These are phyloP conservation scores for Phalera bucephala DNA, from an alignment of 2,888 invertebrate genomes.

Conservation along the genomic window DNA sequence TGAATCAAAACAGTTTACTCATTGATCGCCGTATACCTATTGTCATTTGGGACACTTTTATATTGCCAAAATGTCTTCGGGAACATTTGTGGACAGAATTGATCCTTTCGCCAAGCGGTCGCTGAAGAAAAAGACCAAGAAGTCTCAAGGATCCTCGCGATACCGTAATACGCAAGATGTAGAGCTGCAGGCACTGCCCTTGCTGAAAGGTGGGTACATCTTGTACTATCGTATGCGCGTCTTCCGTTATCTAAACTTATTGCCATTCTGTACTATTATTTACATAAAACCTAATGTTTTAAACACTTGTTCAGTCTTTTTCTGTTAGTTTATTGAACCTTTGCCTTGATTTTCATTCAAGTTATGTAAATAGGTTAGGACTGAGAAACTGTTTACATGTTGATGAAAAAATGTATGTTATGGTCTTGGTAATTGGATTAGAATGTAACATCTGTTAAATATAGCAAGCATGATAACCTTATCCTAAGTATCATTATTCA, in stretches of 20 bases:
- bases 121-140: constrained; percentile 98
- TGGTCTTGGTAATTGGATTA: no score
- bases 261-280: constrained; percentile 2
- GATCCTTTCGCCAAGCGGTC: constrained; percentile 99
- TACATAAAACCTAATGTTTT: constrained; percentile 5
- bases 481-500: no score
- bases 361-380: constrained; percentile 31
- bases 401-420: constrained; percentile 1
- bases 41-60: constrained; percentile 79
- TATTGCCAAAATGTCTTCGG: constrained; percentile 86
- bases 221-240: constrained; percentile 8
- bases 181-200: constrained; percentile 97
- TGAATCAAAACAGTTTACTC: constrained; percentile 76
- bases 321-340: constrained; percentile 42
- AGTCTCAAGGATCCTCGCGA: constrained; percentile 99
- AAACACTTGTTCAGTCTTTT: constrained; percentile 10
- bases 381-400: constrained; percentile 23
- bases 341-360: constrained; percentile 28
- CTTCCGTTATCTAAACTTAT: constrained; percentile 4
- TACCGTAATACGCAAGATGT: constrained; percentile 99
- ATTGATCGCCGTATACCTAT: constrained; percentile 78
- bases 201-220: constrained; percentile 93
- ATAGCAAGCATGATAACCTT: no score
- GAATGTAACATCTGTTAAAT: no score
- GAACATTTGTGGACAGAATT: constrained; percentile 99